These are phyloP conservation scores for Lingula anatina DNA, from an alignment of 2,888 invertebrate genomes.

Conservation along the genomic window DNA sequence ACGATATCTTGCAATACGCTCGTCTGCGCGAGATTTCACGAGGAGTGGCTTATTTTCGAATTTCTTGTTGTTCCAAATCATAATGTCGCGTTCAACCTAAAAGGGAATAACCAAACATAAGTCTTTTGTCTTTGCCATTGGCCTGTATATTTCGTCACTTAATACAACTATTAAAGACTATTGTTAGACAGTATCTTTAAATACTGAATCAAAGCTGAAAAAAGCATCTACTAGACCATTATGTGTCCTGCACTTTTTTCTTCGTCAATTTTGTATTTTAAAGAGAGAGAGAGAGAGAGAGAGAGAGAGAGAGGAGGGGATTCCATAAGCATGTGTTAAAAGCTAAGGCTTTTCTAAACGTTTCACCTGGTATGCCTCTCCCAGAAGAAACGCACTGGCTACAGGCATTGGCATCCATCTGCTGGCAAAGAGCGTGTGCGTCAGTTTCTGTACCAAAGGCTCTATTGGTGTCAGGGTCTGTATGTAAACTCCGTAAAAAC, in stretches of 20 bases:
- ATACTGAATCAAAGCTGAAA: too few species aligned
- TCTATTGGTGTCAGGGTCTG: slow-evolving; percentile 77
- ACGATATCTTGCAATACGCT: slow-evolving; percentile 67
- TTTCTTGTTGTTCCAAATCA: slow-evolving; percentile 81
- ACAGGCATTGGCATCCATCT: slow-evolving; percentile 59
- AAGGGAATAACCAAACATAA: slow-evolving; percentile 27
- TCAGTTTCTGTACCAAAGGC: slow-evolving; percentile 70
- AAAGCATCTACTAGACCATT: too few species aligned
- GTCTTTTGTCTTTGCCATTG: too few species aligned
- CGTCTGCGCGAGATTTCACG: slow-evolving; percentile 65
- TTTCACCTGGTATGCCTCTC: slow-evolving; percentile 60
- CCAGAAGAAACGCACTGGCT: slow-evolving; percentile 63
- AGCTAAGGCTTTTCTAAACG: too few species aligned
- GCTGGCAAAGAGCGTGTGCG: slow-evolving; percentile 72
- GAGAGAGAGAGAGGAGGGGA: too few species aligned
- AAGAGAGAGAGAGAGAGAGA: too few species aligned
- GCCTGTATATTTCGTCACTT: too few species aligned
- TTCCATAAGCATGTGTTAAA: too few species aligned
- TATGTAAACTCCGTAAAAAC: slow-evolving; percentile 60
- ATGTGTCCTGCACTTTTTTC: too few species aligned
- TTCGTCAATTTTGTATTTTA: too few species aligned
- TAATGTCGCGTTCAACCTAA: slow-evolving; percentile 78
- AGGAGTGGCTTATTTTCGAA: slow-evolving; percentile 68
- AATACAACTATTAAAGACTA: too few species aligned
- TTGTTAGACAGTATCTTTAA: too few species aligned